These are phyloP conservation scores for Galagoides demidoff DNA, from an alignment of 2,797 vertebrate genomes.

Conservation along the genomic window DNA sequence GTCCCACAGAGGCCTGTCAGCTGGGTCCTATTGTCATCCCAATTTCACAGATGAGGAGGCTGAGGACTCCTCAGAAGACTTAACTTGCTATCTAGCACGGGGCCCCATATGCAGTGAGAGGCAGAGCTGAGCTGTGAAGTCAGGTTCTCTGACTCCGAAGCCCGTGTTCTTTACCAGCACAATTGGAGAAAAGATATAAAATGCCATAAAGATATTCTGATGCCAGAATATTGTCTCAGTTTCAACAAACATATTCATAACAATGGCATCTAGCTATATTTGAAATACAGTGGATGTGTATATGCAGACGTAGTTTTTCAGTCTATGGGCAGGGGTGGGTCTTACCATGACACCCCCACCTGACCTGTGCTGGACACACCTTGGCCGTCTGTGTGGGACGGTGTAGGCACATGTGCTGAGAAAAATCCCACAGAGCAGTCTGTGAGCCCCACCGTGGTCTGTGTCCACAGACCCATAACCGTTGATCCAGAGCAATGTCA, in stretches of 20 bases:
- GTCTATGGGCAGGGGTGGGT: neutral
- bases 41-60: neutral
- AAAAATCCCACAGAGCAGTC: neutral
- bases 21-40: neutral
- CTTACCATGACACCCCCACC: neutral
- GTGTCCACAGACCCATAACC: neutral
- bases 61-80: neutral
- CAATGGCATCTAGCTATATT: neutral
- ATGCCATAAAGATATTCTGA: neutral
- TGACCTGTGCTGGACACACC: neutral
- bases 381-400: neutral
- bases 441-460: neutral
- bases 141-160: neutral
- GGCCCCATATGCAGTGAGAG: neutral
- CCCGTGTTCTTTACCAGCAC: neutral
- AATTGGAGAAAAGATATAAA: neutral
- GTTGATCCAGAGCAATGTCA: neutral
- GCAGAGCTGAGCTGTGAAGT: neutral
- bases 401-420: rapidly evolving
- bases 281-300: neutral
- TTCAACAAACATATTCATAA: neutral
- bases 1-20: neutral
- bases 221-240: neutral
- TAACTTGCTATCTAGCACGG: neutral
- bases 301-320: rapidly evolving